A percentile compares a stretch with the other conserved stretches of the same genome.
Conservation (phyloP, 2,113 vertebrate species). For the Mixornis gularis region DNA sequence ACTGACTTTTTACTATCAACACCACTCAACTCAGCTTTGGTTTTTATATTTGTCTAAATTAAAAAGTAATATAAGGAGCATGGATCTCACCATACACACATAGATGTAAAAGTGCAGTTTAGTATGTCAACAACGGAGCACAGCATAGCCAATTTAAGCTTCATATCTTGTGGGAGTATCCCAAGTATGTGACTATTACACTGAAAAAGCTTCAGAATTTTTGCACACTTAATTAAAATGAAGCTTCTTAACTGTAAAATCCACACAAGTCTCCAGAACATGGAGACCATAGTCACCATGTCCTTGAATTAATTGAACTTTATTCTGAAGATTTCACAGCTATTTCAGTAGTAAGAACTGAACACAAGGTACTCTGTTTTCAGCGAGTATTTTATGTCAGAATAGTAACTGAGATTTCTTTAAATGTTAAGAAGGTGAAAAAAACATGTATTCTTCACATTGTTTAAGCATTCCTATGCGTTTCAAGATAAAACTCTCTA, state of each 20-base stretch:
- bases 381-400: background rate
- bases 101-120: background rate
- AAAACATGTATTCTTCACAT: background rate
- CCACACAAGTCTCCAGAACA: background rate
- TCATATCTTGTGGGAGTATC: background rate
- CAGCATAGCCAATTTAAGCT: background rate
- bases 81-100: background rate
- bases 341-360: background rate
- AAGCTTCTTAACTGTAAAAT: background rate
- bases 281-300: background rate
- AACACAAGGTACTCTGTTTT: background rate
- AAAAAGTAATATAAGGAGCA: background rate
- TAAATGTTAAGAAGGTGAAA: background rate
- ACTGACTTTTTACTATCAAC: background rate
- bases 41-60: background rate
- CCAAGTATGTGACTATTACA: background rate
- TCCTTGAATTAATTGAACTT: background rate
- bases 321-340: background rate
- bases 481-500: background rate
- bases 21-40: background rate
- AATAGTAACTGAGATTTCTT: background rate
- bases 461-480: background rate
- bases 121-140: background rate
- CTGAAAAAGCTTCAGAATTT: background rate
- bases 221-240: background rate